phyloP scores from a whole-genome alignment of 2,797 vertebrate genomes.

The Lophius americanus region DNA sequence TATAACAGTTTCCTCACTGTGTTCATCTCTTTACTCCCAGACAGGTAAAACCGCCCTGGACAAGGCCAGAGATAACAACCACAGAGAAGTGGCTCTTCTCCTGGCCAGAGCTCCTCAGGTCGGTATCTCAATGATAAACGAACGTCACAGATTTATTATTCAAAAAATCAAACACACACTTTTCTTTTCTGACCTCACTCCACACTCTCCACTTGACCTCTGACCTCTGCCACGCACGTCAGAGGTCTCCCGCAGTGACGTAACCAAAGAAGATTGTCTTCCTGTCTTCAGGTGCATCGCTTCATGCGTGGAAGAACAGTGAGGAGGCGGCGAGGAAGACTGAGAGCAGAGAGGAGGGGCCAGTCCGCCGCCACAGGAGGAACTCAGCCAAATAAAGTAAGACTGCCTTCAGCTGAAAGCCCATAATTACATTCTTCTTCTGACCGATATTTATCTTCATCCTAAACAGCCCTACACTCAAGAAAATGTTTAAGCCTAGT shows the following conservation, averaged over 20 bases:
- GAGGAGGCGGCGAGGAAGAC: conserved; percentile 85
- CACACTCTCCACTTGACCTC: too few species aligned
- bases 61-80: conserved; percentile 87
- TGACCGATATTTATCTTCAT: too few species aligned
- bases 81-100: conserved; percentile 86
- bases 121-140: neutral
- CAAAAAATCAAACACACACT: too few species aligned
- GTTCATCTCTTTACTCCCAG: conserved; percentile 65
- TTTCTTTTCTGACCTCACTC: too few species aligned
- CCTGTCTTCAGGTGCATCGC: conserved; percentile 78
- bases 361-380: conserved; percentile 85
- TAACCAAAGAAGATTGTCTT: neutral
- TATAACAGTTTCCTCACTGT: too few species aligned
- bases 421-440: too few species aligned
- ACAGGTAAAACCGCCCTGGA: conserved; percentile 89
- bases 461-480: too few species aligned
- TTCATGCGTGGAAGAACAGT: conserved; percentile 87
- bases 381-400: conserved; percentile 83
- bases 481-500: too few species aligned
- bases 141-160: too few species aligned
- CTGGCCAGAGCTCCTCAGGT: conserved; percentile 91
- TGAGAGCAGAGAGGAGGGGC: conserved; percentile 83
- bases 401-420: neutral
- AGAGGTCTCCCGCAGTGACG: neutral
- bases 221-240: too few species aligned